Percentiles rank a stretch among this genome's conserved stretches.
phyloP scores from a whole-genome alignment of 2,113 vertebrate species.

The Menura novaehollandiae region DNA sequence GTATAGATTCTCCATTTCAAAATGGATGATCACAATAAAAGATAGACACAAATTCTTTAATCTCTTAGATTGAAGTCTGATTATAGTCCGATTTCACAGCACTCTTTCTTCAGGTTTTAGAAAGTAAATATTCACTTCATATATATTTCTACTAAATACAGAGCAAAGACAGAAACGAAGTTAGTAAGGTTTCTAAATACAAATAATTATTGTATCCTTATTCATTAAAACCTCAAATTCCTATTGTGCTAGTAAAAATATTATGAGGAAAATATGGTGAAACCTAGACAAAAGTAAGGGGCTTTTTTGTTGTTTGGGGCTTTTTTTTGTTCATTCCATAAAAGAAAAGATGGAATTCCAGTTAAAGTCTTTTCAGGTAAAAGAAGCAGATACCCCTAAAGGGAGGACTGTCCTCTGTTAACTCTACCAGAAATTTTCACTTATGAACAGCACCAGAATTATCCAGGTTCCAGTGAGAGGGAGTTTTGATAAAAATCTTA shows the following conservation, averaged over 20 bases:
- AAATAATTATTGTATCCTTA: neutral
- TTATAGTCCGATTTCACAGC: neutral
- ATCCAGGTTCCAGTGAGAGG: neutral
- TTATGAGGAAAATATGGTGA: neutral
- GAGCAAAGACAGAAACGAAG: neutral
- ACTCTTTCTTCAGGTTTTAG: neutral
- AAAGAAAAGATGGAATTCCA: neutral
- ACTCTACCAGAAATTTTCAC: neutral
- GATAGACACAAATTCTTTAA: neutral
- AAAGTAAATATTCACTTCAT: neutral
- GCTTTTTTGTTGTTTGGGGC: rapidly evolving
- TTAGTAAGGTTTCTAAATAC: neutral
- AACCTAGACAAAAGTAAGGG: neutral
- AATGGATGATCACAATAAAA: neutral
- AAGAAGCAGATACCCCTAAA: neutral
- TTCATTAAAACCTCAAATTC: neutral
- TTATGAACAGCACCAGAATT: neutral
- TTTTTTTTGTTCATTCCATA: neutral
- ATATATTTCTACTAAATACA: neutral
- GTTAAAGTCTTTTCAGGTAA: neutral
- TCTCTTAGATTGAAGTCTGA: neutral
- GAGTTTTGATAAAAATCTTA: neutral
- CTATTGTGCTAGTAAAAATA: neutral
- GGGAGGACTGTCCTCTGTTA: neutral
- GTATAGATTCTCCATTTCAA: neutral